Base-by-base conservation (phyloP, 2,888 invertebrate species). In the Uloborus plumipes region DNA sequence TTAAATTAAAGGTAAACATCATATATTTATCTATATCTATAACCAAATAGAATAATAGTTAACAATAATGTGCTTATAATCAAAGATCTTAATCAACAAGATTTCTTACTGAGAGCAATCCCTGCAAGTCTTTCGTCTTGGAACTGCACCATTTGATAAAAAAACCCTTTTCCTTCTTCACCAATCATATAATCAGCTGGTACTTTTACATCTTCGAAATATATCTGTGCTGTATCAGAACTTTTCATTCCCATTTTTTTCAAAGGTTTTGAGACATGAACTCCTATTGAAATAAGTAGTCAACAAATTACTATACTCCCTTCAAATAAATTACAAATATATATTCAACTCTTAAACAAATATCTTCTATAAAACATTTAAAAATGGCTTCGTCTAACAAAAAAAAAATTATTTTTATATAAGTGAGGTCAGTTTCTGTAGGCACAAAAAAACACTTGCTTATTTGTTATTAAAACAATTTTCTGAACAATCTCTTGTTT, bases 121-220 rank as follows among this genome's bases (percentile, higher is more conserved):
- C 86, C 90, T 53, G 88, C 90, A 64, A 91, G 85, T 59, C 91
- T 87, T 85, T 91, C 91, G 84, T 91, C 90, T 87, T 91, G 91
- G 86, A 91, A 91, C 88, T 91, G 90, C 50, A 90, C 81, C 91
- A 91, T 91, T 88, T 91, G 91, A 85, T 91, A 91, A 0, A 88
- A 88, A 86, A 91, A 91, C 2, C 91, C 91, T 86, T 88, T 87
- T 1, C 91, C 91, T 84, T 88, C 89, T 74, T 91, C 90, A 11
- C 91, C 91, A 73, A 91, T 91, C 20, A 91, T 88, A 85, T 91
- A 88, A 47, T 87, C 88, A 62, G 88, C 87, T 7, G 91, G 91
- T 0, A 91, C 90, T 49, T 89, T 87, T 2, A 91, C 91, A 87
- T 91, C 90, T 84, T 91, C 91, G 86, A 91, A 91, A 87, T 89